These are phyloP conservation scores for Phataginus tetradactyla DNA, from an alignment of 2,797 vertebrate genomes.

Conservation along the genomic window DNA sequence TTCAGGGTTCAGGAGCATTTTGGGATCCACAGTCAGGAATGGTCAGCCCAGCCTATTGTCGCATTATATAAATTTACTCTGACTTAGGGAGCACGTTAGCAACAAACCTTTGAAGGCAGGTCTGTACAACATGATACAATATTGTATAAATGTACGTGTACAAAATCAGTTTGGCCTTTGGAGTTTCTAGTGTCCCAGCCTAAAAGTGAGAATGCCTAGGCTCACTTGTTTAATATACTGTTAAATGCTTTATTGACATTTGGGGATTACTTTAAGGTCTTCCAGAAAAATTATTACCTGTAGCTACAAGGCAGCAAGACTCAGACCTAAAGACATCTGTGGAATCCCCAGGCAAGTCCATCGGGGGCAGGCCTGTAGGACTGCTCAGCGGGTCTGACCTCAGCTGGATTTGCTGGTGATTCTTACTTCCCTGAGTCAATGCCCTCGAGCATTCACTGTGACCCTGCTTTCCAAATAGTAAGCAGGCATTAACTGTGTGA, in stretches of 20 bases:
- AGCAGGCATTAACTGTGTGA: background rate
- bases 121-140: background rate
- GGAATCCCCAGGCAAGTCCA: background rate
- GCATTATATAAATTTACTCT: background rate
- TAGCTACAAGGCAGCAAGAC: slow-evolving; percentile 17
- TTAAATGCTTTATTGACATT: slow-evolving; percentile 26
- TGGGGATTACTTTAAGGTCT: slow-evolving; percentile 34
- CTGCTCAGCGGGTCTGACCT: background rate
- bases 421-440: slow-evolving; percentile 25
- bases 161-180: slow-evolving; percentile 38
- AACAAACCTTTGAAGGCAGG: background rate
- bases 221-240: background rate
- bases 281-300: slow-evolving; percentile 46
- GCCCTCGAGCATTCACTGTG: background rate
- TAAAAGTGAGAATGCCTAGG: background rate
- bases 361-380: background rate
- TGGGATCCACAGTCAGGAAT: background rate
- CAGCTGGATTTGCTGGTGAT: background rate
- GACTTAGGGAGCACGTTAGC: slow-evolving; percentile 3
- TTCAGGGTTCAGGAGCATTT: background rate
- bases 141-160: background rate
- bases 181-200: background rate
- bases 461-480: background rate
- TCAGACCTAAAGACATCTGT: slow-evolving; percentile 18
- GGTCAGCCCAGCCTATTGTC: background rate